Evolutionary conservation across 2,797 vertebrate genomes (phyloP).

Genomic region (Channallabes apus): DNA sequence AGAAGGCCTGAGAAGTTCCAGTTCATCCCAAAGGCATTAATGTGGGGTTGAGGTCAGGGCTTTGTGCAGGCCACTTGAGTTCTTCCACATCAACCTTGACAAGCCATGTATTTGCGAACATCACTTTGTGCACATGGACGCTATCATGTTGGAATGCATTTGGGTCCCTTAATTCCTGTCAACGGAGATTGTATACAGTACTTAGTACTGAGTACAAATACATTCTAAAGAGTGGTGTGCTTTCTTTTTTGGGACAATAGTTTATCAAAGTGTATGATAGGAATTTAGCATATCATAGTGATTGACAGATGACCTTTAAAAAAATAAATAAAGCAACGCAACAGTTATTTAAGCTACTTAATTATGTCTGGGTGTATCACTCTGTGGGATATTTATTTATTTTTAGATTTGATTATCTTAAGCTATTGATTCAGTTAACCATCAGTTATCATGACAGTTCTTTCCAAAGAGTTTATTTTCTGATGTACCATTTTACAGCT

Average conservation of each 20-base stretch:
- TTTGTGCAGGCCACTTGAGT: neutral
- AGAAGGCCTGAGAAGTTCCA: neutral
- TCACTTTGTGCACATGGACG: neutral
- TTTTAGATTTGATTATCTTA: neutral
- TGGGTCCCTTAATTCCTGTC: neutral
- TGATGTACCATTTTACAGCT: neutral
- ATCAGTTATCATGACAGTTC: too few relatives aligned
- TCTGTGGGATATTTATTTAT: neutral
- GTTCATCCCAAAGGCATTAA: neutral
- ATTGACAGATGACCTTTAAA: slow-evolving; percentile 32
- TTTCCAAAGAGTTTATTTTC: neutral
- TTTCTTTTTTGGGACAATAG: neutral
- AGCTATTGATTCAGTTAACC: neutral
- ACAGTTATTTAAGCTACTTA: neutral
- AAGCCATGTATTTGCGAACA: neutral
- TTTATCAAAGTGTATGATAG: neutral
- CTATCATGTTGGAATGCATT: neutral
- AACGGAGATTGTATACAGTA: neutral
- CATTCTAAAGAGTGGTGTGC: neutral
- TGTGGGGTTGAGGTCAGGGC: neutral
- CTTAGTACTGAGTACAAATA: neutral
- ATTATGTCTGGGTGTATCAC: neutral
- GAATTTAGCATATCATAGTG: slow-evolving; percentile 3
- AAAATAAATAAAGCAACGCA: neutral
- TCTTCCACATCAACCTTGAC: neutral